Conservation (phyloP, 2,888 invertebrate genomes). For the Eupithecia subumbrata region DNA sequence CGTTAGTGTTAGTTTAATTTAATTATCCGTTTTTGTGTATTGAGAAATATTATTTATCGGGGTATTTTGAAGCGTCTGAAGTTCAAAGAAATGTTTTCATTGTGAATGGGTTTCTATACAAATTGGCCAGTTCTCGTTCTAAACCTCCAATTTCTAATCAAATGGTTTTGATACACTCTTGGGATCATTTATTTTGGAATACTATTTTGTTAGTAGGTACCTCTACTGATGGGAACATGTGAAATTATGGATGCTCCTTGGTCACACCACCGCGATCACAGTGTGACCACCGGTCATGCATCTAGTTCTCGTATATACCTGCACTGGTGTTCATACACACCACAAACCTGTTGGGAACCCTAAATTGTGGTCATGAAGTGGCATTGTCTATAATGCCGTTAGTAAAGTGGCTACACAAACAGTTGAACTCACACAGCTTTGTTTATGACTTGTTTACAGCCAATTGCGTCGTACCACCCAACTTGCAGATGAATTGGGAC, state of each 20-base stretch:
- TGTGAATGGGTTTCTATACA: not conserved
- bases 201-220: not conserved
- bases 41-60: not conserved
- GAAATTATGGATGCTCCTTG: not conserved
- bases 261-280: not conserved
- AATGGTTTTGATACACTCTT: not conserved
- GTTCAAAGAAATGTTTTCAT: not conserved
- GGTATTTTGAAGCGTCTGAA: not conserved
- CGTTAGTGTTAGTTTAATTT: not conserved
- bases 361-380: not conserved
- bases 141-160: not conserved
- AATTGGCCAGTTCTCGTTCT: not conserved
- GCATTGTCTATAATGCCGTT: not conserved
- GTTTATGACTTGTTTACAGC: slow-evolving; percentile 14
- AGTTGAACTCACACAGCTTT: not conserved
- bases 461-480: not conserved
- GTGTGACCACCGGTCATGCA: not conserved
- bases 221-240: not conserved
- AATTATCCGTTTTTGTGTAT: not conserved
- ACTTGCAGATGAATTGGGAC: not conserved
- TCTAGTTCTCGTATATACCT: not conserved
- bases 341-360: not conserved
- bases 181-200: not conserved
- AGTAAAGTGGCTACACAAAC: slow-evolving; percentile 1
- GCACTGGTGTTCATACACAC: not conserved